A percentile compares a stretch with the other conserved stretches of the same genome.
Evolutionary conservation across 2,113 vertebrate species (phyloP).

Genomic region (Agelaius phoeniceus): DNA sequence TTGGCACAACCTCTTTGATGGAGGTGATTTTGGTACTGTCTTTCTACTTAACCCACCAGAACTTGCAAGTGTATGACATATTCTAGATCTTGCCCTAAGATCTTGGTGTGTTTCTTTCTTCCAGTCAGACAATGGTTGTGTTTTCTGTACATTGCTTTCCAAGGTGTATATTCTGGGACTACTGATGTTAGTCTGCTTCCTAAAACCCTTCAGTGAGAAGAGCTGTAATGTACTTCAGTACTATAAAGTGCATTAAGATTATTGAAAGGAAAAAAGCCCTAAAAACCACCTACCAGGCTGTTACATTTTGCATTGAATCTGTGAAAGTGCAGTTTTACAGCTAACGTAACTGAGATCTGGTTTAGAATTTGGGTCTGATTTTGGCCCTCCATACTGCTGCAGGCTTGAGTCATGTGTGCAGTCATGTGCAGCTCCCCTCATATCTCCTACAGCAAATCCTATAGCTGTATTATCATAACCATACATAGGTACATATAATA

Average conservation of each 20-base stretch:
- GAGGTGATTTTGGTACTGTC: not conserved
- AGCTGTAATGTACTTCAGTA: not conserved
- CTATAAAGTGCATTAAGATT: not conserved
- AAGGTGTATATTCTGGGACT: not conserved
- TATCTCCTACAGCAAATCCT: not conserved
- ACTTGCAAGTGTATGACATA: not conserved
- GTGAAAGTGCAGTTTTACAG: not conserved
- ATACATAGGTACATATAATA: constrained; percentile 20
- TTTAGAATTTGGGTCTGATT: not conserved
- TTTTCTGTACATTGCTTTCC: not conserved
- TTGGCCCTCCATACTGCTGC: not conserved
- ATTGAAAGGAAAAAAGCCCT: not conserved
- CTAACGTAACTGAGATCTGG: fast-evolving
- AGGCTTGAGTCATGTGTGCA: not conserved
- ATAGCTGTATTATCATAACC: constrained; percentile 1
- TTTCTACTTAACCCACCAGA: not conserved
- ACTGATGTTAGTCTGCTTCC: not conserved
- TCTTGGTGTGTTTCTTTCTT: not conserved
- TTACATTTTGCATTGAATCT: not conserved
- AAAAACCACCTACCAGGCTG: not conserved
- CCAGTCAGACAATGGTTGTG: too few relatives aligned
- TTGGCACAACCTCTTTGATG: not conserved
- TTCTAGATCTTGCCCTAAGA: not conserved
- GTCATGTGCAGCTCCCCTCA: not conserved
- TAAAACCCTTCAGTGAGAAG: not conserved